Conservation (phyloP, 1,140 invertebrate species). For the Holcopasites calliopsidis region DNA sequence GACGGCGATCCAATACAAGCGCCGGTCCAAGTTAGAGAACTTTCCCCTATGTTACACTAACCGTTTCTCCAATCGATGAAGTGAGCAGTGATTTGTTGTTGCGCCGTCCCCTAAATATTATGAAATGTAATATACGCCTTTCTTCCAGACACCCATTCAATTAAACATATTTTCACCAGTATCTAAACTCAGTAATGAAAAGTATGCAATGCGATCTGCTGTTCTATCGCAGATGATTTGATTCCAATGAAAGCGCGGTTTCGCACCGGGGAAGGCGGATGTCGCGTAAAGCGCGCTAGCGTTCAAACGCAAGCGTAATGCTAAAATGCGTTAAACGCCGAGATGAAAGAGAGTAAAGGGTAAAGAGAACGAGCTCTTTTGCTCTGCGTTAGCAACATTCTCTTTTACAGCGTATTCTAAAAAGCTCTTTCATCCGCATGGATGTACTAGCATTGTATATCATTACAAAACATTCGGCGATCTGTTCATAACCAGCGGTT, state of each 20-base stretch:
- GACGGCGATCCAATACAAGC: too few relatives aligned
- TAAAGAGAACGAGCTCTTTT: conserved; percentile 25
- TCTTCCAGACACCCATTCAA: too few relatives aligned
- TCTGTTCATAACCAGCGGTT: conserved; percentile 53
- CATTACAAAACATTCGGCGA: conserved; percentile 61
- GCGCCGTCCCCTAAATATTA: too few relatives aligned
- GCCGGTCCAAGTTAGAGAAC: too few relatives aligned
- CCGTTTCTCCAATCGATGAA: too few relatives aligned
- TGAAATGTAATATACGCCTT: too few relatives aligned
- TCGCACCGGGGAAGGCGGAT: not conserved
- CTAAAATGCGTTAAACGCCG: conserved; percentile 15
- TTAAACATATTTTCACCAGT: too few relatives aligned
- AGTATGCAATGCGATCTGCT: too few relatives aligned
- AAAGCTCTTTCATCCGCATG: conserved; percentile 12
- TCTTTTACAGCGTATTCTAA: not conserved
- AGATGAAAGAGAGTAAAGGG: conserved; percentile 1
- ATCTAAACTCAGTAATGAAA: too few relatives aligned
- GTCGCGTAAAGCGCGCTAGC: not conserved
- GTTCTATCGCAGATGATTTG: not conserved
- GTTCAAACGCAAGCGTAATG: not conserved
- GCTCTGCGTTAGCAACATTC: not conserved
- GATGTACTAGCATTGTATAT: conserved; percentile 23
- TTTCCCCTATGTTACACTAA: too few relatives aligned
- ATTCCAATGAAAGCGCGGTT: not conserved
- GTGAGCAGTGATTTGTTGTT: too few relatives aligned